Evolutionary conservation across 2,888 invertebrate genomes (phyloP), one percentile per base, ranked within the genome.

Genomic region (Caradrina clavipalpis): DNA sequence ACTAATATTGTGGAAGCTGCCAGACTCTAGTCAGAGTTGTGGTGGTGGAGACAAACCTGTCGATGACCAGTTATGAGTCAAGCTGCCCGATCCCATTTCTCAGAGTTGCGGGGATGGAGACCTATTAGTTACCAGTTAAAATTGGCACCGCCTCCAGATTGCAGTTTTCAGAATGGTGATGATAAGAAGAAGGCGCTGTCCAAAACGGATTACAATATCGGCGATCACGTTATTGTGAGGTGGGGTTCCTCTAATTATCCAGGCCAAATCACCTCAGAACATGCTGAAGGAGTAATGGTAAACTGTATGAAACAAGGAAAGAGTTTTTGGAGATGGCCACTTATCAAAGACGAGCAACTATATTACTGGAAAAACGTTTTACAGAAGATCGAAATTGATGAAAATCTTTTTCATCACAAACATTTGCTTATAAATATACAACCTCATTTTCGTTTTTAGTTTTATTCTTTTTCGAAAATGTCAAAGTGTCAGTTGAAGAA

Each of bases 261-360:
- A 45, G 71, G 69, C 45, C 60, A 72, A 22, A 60, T 74, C 15
- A 64, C 63, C 15, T 74, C 71, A 53, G 2, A 54, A 63, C 15
- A 49, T 69, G 69, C 55, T 26, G 71, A 74, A 60, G 77, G 58
- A 57, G 71, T 63, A 11, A 56, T 74, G 55, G 74, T 74, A 35
- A 69, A 62, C 49, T 75, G 75, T 59, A 64, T 75, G 64, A 73
- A 75, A 68, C 19, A 55, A 75, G 77, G 71, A 56, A 69, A 69
- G 45, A 53, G 22, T 56, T 75, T 75, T 68, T 73, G 77, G 77
- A 58, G 70, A 49, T 77, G 77, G 73, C 71, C 76, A 58, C 19
- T 51, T 0, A 71, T 73, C 56, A 77, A 74, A 69, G 71, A 74
- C n/a, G 69, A 73, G 49, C 77, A 77, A 65, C 54, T 73, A 49